A percentile compares a stretch with the other conserved stretches of the same genome.
phyloP scores from a whole-genome alignment of 2,797 vertebrate species.

The Manis crassicaudata region DNA sequence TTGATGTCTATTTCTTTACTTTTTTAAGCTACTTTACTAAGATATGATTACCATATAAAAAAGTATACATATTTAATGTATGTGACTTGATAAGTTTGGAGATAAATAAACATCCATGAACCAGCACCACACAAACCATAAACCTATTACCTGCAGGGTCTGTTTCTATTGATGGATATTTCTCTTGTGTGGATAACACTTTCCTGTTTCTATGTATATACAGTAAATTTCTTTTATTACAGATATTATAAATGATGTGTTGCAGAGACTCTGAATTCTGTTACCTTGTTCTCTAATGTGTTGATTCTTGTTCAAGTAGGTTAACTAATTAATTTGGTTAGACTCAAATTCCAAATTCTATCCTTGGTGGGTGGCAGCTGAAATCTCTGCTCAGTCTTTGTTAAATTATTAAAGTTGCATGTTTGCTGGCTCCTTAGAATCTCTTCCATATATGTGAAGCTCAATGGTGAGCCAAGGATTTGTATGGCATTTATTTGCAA shows the following conservation, averaged over 20 bases:
- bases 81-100: background rate
- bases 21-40: background rate
- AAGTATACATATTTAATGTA: background rate
- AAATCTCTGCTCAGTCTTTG: background rate
- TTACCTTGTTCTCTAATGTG: background rate
- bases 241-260: background rate
- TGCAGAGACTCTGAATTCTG: background rate
- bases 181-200: background rate
- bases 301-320: slow-evolving; percentile 13
- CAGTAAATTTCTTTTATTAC: background rate
- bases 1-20: background rate
- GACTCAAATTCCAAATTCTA: slow-evolving; percentile 1
- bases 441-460: background rate
- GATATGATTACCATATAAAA: background rate
- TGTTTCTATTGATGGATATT: background rate
- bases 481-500: background rate
- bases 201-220: background rate
- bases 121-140: background rate
- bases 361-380: background rate
- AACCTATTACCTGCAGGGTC: background rate
- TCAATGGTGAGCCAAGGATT: slow-evolving; percentile 4
- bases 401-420: background rate
- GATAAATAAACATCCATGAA: background rate
- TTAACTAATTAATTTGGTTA: background rate
- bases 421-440: background rate